phyloP scores from a whole-genome alignment of 2,113 vertebrate species.

The Noctilio leporinus region DNA sequence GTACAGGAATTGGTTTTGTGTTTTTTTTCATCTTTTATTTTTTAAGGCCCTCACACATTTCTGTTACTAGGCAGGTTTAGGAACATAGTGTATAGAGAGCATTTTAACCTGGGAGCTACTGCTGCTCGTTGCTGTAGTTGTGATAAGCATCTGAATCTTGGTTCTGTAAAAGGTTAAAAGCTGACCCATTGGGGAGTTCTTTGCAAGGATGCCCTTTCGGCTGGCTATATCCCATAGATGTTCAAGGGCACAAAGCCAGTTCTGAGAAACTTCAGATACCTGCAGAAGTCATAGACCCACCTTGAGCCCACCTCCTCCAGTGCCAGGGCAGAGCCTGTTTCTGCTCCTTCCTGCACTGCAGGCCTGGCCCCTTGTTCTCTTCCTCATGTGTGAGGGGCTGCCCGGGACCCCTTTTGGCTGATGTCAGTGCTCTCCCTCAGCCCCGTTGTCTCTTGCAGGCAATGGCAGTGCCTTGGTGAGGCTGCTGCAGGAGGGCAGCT shows the following conservation, averaged over 20 bases:
- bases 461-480: constrained; percentile 87
- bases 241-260: not conserved
- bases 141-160: not conserved
- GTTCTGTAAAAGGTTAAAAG: not conserved
- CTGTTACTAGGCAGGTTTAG: not conserved
- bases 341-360: not conserved
- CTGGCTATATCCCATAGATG: not conserved
- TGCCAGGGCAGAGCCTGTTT: not conserved
- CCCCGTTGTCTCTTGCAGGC: constrained; percentile 77
- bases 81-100: not conserved
- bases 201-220: not conserved
- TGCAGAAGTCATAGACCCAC: not conserved
- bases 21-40: too few species aligned
- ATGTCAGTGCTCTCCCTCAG: not conserved
- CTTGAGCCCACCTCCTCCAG: not conserved
- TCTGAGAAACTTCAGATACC: not conserved
- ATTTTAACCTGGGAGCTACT: not conserved
- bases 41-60: not conserved
- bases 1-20: not conserved
- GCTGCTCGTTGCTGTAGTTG: not conserved
- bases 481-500: constrained; percentile 88
- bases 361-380: not conserved
- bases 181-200: not conserved
- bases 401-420: not conserved
- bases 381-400: not conserved